phyloP scores from a whole-genome alignment of 2,113 vertebrate genomes.

The Lagopus leucura region DNA sequence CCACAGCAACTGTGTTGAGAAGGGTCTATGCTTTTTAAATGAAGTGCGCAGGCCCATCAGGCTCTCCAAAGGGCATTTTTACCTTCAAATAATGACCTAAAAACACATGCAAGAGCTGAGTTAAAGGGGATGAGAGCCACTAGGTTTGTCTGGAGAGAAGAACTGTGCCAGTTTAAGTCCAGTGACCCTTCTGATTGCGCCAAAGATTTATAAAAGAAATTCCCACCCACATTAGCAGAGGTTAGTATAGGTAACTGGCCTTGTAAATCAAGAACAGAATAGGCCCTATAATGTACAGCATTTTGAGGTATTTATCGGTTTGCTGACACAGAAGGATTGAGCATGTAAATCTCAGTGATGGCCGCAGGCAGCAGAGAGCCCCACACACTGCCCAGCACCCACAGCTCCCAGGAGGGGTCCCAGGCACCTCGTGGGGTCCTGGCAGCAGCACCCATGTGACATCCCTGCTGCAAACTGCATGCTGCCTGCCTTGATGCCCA shows the following conservation, averaged over 20 bases:
- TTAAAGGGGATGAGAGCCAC: neutral
- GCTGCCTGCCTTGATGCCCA: rapidly evolving
- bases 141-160: neutral
- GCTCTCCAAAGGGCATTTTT: neutral
- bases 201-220: constrained; percentile 45
- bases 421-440: no score
- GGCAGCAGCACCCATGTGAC: no score
- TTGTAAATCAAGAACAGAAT: constrained; percentile 48
- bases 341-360: constrained; percentile 38
- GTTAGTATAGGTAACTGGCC: constrained; percentile 44
- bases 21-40: constrained; percentile 2
- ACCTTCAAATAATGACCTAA: neutral
- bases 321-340: neutral
- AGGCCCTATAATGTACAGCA: neutral
- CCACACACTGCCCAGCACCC: rapidly evolving
- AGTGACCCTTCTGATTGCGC: neutral
- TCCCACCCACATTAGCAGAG: neutral
- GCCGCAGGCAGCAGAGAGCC: neutral
- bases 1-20: neutral
- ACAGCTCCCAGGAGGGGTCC: neutral
- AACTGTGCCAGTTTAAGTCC: neutral
- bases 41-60: neutral
- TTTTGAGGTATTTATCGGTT: constrained; percentile 53
- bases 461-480: rapidly evolving
- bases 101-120: neutral